Conservation (phyloP, 2,888 invertebrate species). For the Lacanobia oleracea region DNA sequence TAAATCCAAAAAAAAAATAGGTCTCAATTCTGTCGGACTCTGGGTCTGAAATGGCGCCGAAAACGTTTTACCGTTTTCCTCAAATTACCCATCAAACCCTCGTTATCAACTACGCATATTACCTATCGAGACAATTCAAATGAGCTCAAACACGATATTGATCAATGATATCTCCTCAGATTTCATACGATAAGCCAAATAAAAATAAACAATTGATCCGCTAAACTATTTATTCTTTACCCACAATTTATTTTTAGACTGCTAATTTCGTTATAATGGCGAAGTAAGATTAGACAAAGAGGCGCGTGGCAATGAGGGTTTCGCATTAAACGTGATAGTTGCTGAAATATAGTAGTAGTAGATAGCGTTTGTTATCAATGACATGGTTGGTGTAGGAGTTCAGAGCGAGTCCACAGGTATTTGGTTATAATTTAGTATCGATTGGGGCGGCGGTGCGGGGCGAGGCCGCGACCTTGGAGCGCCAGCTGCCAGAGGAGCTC, state of each 20-base stretch:
- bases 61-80: too few relatives aligned
- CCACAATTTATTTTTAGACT: conserved; percentile 19
- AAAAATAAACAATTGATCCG: neutral
- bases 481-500: conserved; percentile 75
- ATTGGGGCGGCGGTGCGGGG: conserved; percentile 70
- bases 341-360: conserved; percentile 11
- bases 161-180: neutral
- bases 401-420: conserved; percentile 35
- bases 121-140: too few relatives aligned
- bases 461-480: conserved; percentile 74
- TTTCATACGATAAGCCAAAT: conserved; percentile 3
- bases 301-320: neutral
- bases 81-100: too few relatives aligned
- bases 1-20: too few relatives aligned
- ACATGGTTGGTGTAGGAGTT: neutral
- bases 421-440: conserved; percentile 73
- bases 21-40: too few relatives aligned
- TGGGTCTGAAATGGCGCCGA: too few relatives aligned
- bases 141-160: too few relatives aligned
- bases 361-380: conserved; percentile 24
- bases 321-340: neutral
- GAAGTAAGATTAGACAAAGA: conserved; percentile 20
- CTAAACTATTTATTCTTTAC: neutral
- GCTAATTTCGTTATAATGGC: conserved; percentile 23
- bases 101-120: too few relatives aligned